phyloP scores from a whole-genome alignment of 2,113 vertebrate species.

The Notechis scutatus region DNA sequence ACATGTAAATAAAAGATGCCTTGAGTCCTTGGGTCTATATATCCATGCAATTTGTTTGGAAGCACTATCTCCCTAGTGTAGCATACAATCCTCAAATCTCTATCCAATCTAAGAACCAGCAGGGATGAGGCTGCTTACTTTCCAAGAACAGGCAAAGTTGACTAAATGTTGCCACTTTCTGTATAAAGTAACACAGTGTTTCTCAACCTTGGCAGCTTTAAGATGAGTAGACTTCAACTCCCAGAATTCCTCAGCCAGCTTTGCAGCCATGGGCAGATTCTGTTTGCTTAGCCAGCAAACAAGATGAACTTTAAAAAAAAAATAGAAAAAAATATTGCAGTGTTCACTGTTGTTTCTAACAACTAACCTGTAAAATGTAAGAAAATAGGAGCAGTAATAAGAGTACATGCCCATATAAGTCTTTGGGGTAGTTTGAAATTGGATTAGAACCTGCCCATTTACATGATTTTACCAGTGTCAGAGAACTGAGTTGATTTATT shows the following conservation, averaged over 20 bases:
- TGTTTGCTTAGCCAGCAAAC: neutral
- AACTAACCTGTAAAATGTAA: neutral
- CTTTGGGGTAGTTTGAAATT: neutral
- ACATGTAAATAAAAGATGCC: neutral
- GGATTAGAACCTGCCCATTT: neutral
- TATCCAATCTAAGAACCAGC: neutral
- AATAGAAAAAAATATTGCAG: neutral
- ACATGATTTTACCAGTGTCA: neutral
- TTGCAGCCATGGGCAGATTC: neutral
- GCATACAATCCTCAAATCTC: neutral
- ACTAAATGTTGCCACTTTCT: neutral
- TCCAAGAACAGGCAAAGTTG: neutral
- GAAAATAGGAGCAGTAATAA: neutral
- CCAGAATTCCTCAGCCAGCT: neutral
- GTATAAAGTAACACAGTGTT: neutral
- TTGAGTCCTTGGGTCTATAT: neutral
- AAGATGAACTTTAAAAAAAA: neutral
- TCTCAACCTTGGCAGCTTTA: neutral
- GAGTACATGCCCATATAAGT: neutral
- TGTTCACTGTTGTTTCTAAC: neutral
- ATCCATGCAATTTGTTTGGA: neutral
- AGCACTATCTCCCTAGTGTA: neutral
- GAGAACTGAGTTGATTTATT: neutral
- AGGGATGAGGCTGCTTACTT: neutral
- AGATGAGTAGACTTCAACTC: neutral